Evolutionary conservation across 1,140 invertebrate species (phyloP), one percentile per base, ranked within the genome.

Genomic region (Drosophila orena): DNA sequence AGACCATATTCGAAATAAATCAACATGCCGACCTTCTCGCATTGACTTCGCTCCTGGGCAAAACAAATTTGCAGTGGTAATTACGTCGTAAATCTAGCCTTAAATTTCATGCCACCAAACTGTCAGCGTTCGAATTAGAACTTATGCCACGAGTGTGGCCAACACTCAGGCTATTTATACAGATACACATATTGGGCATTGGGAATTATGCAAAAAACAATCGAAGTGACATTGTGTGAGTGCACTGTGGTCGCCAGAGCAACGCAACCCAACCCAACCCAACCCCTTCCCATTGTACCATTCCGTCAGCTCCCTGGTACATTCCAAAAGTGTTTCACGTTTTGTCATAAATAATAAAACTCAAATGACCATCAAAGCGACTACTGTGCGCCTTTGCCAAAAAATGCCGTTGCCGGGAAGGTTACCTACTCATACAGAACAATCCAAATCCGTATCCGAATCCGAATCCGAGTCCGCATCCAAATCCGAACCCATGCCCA

Each of bases 281-380:
- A 30, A 30, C 12, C 55, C 30, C 61, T 38, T 38, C 24, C 43
- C n/a, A 11, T 12, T 22, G 7, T 20, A 11, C 17, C 42, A 17
- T 20, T 10, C 42, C 42, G 7, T 11, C 15, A 11, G 44, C 14
- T 34, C 47, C 38, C 17, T 42, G 60, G 61, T 46, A 49, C 57
- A 74, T 76, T 57, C 72, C 72, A 75, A 75, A 86, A 81, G 78
- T 86, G 73, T 61, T 84, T 85, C 74, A 81, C 81, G 81, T 86
- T 85, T 85, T 85, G 81, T 86, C 81, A 86, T 83, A 89, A 89
- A 88, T 88, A 88, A 88, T 88, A 79, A 83, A 89, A 89, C 81
- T 88, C 84, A 88, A 83, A 83, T 77, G 80, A 70, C 80, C 80
- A 84, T 84, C 80, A 84, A 84, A 83, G 61, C 54, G 6, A 10